Base-by-base conservation (phyloP, 2,113 vertebrate genomes). In the Hemibagrus wyckioides region DNA sequence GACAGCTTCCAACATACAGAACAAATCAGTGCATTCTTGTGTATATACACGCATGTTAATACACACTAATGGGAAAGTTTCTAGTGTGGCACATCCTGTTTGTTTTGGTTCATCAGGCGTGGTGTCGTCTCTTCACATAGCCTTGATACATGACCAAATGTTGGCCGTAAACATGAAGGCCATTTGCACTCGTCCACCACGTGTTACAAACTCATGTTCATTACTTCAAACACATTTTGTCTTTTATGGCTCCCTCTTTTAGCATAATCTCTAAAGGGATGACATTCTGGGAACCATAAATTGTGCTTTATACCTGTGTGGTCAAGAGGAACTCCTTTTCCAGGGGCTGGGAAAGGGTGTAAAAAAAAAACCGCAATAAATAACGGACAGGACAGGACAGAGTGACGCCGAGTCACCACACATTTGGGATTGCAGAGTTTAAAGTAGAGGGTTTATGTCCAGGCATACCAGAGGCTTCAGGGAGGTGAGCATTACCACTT, bases 211-310 rank as follows among this genome's bases (percentile, higher is more conserved):
- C 63, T 84, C 67, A 54, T 56, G 48, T 63, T 23, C 67, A 17
- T 28, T 1, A 23, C 82, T 84, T 87, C 87, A 86, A 86, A 90
- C 87, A 76, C 80, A 67, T 86, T 81, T 59, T 82, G 9, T 80
- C 41, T 61, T 87, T 88, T 91, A 84, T 73, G 61, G 44, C 86
- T 39, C 44, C 59, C n/a, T 69, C 63, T 73, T 23, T 76, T 30
- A 41, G 44, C 56, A 17, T 28, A 56, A 57, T 73, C 52, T 54
- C 17, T 0, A 77, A 56, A 88, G 59, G 54, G 48, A 44, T 79
- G 30, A 50, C 25, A 61, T 52, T 33, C 50, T 28, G 54, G 33
- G 9, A 1, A 52, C 30, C 71, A 17, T 63, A 90, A 82, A 90
- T 67, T 71, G 39, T 83, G 71, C 76, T 86, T 80, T 85, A 61